These are phyloP conservation scores for Catharus minimus DNA, from an alignment of 2,113 vertebrate genomes.

Conservation along the genomic window DNA sequence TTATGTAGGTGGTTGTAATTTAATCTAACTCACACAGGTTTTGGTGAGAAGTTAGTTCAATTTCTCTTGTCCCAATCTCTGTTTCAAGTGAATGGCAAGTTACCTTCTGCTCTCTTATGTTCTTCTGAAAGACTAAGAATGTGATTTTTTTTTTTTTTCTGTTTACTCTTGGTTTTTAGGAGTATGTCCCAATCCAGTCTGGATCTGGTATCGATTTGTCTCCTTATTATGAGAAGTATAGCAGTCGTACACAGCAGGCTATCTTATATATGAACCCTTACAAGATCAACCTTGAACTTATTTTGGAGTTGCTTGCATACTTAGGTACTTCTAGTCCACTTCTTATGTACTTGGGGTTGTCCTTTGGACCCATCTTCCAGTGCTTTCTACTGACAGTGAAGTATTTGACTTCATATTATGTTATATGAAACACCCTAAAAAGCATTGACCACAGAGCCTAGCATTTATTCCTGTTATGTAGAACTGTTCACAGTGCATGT, in stretches of 20 bases:
- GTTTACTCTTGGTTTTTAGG: constrained; percentile 72
- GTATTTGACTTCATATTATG: background rate
- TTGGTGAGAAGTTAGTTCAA: background rate
- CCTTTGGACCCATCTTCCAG: background rate
- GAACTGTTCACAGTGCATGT: background rate
- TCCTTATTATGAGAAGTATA: constrained; percentile 85
- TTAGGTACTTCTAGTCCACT: constrained; percentile 77
- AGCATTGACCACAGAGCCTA: accelerated
- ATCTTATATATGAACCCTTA: constrained; percentile 93
- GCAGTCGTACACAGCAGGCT: constrained; percentile 86
- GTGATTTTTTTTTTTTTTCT: background rate
- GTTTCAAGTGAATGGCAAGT: background rate
- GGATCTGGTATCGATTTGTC: constrained; percentile 73
- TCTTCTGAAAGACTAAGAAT: background rate
- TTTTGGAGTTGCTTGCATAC: constrained; percentile 86
- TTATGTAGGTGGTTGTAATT: background rate
- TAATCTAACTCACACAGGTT: background rate
- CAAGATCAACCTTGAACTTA: constrained; percentile 95
- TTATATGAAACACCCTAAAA: background rate
- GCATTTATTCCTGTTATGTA: background rate
- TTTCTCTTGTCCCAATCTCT: background rate
- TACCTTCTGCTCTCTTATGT: background rate
- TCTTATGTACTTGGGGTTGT: background rate
- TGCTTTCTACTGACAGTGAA: background rate
- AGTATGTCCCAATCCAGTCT: constrained; percentile 77